Base-by-base conservation (phyloP, 2,113 vertebrate species). In the Cricetomys ansorgei region DNA sequence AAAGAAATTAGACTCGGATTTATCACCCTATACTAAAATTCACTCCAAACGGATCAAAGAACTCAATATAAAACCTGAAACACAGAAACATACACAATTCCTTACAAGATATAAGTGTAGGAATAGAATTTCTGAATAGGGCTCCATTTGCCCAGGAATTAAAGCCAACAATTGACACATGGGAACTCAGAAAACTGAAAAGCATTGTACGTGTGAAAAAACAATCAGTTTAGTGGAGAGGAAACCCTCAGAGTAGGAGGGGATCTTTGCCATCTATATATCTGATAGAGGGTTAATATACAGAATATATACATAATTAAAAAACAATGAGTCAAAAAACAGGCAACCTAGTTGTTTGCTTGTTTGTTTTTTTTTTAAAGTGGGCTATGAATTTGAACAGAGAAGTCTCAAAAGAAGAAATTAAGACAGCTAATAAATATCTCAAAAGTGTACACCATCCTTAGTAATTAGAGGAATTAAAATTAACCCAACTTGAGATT, bases 331-430 rank as follows among this genome's bases (percentile, higher is more conserved):
- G 72, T 27, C 70, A 72, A 45, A 45, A 73, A 73, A 43, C 37
- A 72, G 23, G 25, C 43, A 8, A 34, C 0, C 21, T 12, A 11
- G n/a, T n/a, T n/a, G n/a, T n/a, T n/a, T n/a, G n/a, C n/a, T n/a
- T n/a, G n/a, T n/a, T n/a, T n/a, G n/a, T 23, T 43, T 73, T 43
- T 43, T 43, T 37, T 37, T 69, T 34, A 34, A 40, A 73, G 72
- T 43, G 21, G 12, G 40, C 23, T 73, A 25, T 27, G 25, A 27
- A 45, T 45, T 5, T 73, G 19, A 45, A 12, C 21, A 73, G 72
- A 27, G 40, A 13, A 5, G 9, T 73, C 11, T 45, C 72, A 73
- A 2, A 45, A 45, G 40, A 73, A 45, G 72, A 45, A 43, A 43
- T 73, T 45, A 45, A 73, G 27, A 43, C 45, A 11, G 1, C 11